Base-by-base conservation (phyloP, 2,797 vertebrate species). In the Sebastes dallii region DNA sequence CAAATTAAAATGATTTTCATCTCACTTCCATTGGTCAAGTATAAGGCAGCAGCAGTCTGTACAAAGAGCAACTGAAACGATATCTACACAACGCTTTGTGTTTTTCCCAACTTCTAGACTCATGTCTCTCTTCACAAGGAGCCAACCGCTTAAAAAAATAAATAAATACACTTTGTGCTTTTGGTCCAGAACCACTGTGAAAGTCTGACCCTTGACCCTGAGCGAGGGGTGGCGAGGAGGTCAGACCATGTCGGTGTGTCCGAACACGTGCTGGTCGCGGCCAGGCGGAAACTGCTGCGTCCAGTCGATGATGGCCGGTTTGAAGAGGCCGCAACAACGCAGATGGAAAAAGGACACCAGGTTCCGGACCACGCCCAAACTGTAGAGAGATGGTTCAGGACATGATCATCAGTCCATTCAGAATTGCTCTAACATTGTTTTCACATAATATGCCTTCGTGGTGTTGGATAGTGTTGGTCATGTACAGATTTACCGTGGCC, bases 261-360 rank as follows among this genome's bases (percentile, higher is more conserved):
- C 95, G 59, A 97, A 96, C 82, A 95, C 91, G 39, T 90, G 70
- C 11, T 92, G 95, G 62, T 97, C 95, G 4, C 90, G 88, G 67
- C 91, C 89, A 27, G 96, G 88, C 2, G 95, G 95, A 50, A 96
- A 96, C 83, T 98, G 97, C 77, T 97, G 97, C 7, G 97, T 98
- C 98, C 98, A 99, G 88, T 99, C 98, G 62, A 98, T 89, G 2
- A 94, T 0, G 3, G 91, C 92, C 1, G 96, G 96, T 81, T 97
- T 99, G 78, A 96, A 96, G 89, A 97, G 83, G 78, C 97, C 98
- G 56, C 97, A 99, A 67, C 97, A 99, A 10, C 96, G 91, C 80
- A 98, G 97, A 58, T 96, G 97, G 91, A 99, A 99, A 92, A 99
- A 99, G 72, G 98, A 97, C 42, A 95, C 95, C 66, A 98, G 91